A percentile compares a stretch with the other conserved stretches of the same genome.
Evolutionary conservation across 2,888 invertebrate species (phyloP).

Genomic region (Mesorhabditis spiculigera): DNA sequence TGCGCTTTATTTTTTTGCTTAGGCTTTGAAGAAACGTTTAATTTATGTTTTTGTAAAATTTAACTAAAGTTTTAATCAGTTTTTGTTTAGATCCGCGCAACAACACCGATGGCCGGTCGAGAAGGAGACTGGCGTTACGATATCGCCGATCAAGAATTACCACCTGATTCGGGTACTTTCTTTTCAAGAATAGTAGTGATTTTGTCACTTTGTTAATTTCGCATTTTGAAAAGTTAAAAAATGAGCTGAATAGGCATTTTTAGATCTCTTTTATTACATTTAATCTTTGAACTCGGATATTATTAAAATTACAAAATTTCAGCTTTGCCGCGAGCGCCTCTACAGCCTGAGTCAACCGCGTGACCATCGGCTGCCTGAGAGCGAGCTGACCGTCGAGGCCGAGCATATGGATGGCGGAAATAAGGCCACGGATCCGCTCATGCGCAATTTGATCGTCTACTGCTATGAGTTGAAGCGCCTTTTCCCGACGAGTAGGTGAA

Average conservation of each 20-base stretch:
- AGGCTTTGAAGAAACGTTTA: background rate
- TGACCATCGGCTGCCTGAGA: background rate
- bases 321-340: background rate
- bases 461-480: constrained; percentile 39
- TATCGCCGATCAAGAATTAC: constrained; percentile 33
- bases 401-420: constrained; percentile 5
- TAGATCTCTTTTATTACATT: background rate
- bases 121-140: constrained; percentile 18
- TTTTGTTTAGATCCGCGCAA: constrained; percentile 9
- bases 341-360: background rate
- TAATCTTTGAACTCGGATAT: constrained; percentile 10
- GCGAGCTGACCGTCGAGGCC: background rate
- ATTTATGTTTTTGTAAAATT: constrained; percentile 1
- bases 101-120: background rate
- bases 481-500: constrained; percentile 35
- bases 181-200: background rate
- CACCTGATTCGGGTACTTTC: constrained; percentile 23
- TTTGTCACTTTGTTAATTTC: background rate
- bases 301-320: background rate
- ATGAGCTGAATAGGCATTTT: too few species aligned
- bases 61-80: background rate
- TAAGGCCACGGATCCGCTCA: constrained; percentile 19
- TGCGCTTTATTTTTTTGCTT: background rate
- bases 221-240: constrained; percentile 23
- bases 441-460: constrained; percentile 32